Percentiles rank a stretch among this genome's conserved stretches.
Conservation (phyloP, 1,140 invertebrate genomes). For the Drosophila orosa region DNA sequence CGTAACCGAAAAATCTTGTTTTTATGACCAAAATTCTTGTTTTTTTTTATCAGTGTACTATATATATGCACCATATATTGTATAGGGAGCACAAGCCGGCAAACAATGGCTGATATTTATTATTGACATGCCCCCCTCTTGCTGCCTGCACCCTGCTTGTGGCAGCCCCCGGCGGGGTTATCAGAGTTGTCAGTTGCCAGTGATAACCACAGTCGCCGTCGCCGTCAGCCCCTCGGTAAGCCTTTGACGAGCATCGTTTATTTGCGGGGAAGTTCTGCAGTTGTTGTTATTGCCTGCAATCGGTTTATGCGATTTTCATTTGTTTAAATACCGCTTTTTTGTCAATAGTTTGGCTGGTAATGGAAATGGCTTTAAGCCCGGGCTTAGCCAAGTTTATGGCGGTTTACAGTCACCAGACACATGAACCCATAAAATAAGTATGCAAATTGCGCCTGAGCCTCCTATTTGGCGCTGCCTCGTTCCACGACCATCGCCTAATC, state of each 20-base stretch:
- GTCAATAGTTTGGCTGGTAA: conserved; percentile 48
- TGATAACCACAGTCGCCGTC: conserved; percentile 62
- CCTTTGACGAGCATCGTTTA: conserved; percentile 65
- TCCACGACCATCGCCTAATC: conserved; percentile 36
- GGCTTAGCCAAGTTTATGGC: conserved; percentile 72
- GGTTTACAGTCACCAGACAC: conserved; percentile 48
- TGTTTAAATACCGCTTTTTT: conserved; percentile 68
- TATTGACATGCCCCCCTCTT: conserved; percentile 63
- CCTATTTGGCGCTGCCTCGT: not conserved
- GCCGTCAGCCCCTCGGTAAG: conserved; percentile 38
- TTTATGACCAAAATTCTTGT: no score
- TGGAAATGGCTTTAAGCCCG: conserved; percentile 50
- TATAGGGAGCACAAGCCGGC: conserved; percentile 32
- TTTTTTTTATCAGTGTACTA: no score
- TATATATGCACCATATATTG: conserved; percentile 32
- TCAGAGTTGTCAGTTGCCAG: conserved; percentile 68
- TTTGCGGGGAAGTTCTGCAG: conserved; percentile 54
- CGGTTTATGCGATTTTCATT: conserved; percentile 74
- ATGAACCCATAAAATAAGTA: conserved; percentile 32
- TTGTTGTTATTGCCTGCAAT: conserved; percentile 52
- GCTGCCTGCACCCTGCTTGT: conserved; percentile 9
- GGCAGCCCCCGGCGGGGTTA: conserved; percentile 66
- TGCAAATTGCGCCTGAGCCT: conserved; percentile 46
- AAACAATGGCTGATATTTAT: conserved; percentile 82
- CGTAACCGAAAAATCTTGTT: no score